Percentiles rank a stretch among this genome's conserved stretches.
Conservation (phyloP, 2,797 vertebrate species). For the Setipinna tenuifilis region DNA sequence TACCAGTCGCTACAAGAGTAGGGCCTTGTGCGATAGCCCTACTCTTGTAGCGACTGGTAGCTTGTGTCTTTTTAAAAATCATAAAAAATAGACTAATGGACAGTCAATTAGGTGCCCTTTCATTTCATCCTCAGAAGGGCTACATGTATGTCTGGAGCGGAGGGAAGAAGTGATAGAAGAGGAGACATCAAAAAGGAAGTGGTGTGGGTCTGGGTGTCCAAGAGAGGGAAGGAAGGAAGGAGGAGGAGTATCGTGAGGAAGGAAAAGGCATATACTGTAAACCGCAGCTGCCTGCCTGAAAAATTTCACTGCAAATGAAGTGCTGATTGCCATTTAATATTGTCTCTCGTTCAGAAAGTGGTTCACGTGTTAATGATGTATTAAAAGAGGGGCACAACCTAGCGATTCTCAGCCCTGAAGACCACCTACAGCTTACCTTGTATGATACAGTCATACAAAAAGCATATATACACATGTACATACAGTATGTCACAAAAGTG, state of each 20-base stretch:
- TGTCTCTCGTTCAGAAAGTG: background rate
- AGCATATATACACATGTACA: no score
- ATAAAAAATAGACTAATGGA: background rate
- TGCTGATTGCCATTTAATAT: background rate
- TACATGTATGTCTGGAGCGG: conserved; percentile 3
- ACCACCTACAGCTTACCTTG: background rate
- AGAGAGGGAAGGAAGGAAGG: background rate
- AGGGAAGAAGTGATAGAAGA: no score
- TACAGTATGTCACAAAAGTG: no score
- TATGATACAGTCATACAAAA: background rate
- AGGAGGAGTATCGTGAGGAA: background rate
- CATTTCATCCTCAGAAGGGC: conserved; percentile 7
- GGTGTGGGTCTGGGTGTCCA: background rate
- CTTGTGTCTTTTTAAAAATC: no score
- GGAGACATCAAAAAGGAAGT: background rate
- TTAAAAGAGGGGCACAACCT: background rate
- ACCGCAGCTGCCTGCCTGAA: background rate
- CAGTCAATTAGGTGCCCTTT: background rate
- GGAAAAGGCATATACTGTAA: background rate
- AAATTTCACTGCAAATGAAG: background rate
- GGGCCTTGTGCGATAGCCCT: no score
- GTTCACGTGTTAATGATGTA: background rate
- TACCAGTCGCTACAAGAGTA: no score
- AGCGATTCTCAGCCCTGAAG: background rate
- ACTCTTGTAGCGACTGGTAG: no score